A percentile compares a stretch with the other conserved stretches of the same genome.
phyloP scores from a whole-genome alignment of 2,888 invertebrate genomes.

The Drosophila meridionalis region DNA sequence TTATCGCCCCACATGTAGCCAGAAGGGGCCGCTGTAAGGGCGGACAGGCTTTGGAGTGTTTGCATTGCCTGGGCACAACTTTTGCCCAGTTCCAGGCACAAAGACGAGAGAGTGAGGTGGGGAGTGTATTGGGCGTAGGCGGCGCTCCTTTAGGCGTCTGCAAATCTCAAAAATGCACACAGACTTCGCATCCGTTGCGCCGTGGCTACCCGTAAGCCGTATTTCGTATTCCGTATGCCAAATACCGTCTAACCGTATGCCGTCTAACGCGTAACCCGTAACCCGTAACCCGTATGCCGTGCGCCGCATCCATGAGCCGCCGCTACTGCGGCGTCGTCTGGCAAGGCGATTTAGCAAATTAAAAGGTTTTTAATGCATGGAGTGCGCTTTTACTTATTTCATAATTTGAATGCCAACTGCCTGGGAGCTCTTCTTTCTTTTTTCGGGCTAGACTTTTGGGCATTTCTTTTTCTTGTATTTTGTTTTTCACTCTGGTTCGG shows the following conservation, averaged over 20 bases:
- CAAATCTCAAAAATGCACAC: constrained; percentile 80
- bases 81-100: constrained; percentile 54
- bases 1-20: constrained; percentile 66
- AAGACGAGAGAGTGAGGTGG: background rate
- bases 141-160: constrained; percentile 74
- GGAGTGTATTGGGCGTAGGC: constrained; percentile 46
- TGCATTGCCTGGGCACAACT: constrained; percentile 71
- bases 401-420: constrained; percentile 77
- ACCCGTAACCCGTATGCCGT: constrained; percentile 9
- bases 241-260: background rate
- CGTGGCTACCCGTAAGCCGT: constrained; percentile 28
- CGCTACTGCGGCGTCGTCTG: constrained; percentile 70
- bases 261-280: too few relatives aligned
- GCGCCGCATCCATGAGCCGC: constrained; percentile 29
- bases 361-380: constrained; percentile 84
- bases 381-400: constrained; percentile 83
- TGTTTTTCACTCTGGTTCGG: constrained; percentile 3
- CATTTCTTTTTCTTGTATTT: constrained; percentile 20
- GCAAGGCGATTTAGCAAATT: constrained; percentile 85
- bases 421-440: constrained; percentile 48
- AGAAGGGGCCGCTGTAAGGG: background rate
- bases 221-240: constrained; percentile 12
- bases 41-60: constrained; percentile 61
- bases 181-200: constrained; percentile 69
- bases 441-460: constrained; percentile 39